phyloP scores from a whole-genome alignment of 1,140 invertebrate genomes.

The Pogonomyrmex barbatus region DNA sequence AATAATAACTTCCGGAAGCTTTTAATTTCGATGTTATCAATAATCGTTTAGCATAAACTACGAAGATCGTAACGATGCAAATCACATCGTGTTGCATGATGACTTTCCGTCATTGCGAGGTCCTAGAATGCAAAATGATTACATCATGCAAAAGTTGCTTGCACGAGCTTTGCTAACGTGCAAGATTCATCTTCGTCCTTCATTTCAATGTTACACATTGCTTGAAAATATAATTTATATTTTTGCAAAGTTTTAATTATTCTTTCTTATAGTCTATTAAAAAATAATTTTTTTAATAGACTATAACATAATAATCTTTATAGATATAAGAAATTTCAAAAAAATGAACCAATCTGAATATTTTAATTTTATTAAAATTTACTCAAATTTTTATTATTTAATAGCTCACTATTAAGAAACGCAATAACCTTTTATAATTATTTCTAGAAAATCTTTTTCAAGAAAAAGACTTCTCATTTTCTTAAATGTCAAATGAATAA shows the following conservation, averaged over 20 bases:
- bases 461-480: background rate
- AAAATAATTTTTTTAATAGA: background rate
- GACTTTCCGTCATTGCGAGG: background rate
- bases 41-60: constrained; percentile 26
- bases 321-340: background rate
- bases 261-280: background rate
- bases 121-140: constrained; percentile 22
- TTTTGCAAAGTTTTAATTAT: background rate
- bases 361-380: background rate
- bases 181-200: constrained; percentile 8
- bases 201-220: background rate
- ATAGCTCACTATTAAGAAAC: background rate
- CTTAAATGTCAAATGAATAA: constrained; percentile 41
- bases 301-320: background rate
- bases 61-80: constrained; percentile 7
- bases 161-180: background rate
- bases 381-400: background rate
- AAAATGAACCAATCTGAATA: background rate
- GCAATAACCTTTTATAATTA: background rate
- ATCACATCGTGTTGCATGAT: constrained; percentile 9
- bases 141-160: background rate
- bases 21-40: constrained; percentile 27
- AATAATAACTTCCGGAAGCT: constrained; percentile 14
- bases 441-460: background rate
- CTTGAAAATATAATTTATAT: background rate